Evolutionary conservation across 2,888 invertebrate species (phyloP).

Genomic region (Brachyopa scutellaris): DNA sequence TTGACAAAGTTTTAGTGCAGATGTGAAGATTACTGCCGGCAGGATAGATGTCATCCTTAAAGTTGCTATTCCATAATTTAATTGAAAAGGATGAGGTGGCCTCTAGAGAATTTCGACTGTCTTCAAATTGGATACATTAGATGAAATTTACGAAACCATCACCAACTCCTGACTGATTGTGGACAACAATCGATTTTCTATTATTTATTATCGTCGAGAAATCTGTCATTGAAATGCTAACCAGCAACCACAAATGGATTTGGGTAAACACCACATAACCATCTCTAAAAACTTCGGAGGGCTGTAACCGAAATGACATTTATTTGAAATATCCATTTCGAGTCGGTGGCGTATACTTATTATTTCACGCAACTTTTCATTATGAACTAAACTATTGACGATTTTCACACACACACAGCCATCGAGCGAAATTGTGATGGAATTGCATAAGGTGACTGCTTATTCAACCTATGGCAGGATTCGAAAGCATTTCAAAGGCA

Average conservation of each 20-base stretch:
- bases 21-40: slow-evolving; percentile 21
- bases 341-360: slow-evolving; percentile 25
- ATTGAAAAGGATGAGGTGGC: slow-evolving; percentile 18
- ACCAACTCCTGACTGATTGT: no score
- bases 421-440: no score
- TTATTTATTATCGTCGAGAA: no score
- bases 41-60: not conserved
- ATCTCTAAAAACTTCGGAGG: no score
- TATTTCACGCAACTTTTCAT: slow-evolving; percentile 8
- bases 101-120: not conserved
- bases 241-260: not conserved
- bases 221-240: no score
- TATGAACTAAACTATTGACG: not conserved
- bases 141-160: no score
- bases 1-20: slow-evolving; percentile 27
- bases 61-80: slow-evolving; percentile 13
- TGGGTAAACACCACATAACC: not conserved
- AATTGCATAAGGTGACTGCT: no score
- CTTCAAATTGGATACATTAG: not conserved
- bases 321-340: not conserved
- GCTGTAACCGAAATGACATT: no score
- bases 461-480: not conserved
- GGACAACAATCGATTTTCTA: no score
- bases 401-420: slow-evolving; percentile 3
- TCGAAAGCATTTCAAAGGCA: slow-evolving; percentile 14